phyloP scores from a whole-genome alignment of 1,140 invertebrate genomes.

The Pseudomyrmex concolor region DNA sequence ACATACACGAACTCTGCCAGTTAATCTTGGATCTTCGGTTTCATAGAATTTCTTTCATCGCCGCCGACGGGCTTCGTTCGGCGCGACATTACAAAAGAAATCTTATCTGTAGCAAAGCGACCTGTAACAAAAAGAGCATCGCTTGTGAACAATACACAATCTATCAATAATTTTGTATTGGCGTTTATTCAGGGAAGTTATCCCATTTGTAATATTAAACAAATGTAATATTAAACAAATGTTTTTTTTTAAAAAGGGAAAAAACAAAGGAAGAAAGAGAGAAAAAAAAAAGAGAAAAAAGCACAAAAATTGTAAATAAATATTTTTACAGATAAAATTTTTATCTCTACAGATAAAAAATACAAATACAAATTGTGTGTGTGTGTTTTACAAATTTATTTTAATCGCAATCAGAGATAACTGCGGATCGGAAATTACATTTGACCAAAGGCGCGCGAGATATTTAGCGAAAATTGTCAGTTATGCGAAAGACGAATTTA shows the following conservation, averaged over 20 bases:
- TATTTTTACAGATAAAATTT: background rate
- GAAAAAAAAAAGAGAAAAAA: background rate
- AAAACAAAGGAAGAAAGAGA: no score
- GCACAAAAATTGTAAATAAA: background rate
- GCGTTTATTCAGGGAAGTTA: background rate
- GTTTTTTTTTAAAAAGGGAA: background rate
- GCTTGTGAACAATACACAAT: constrained; percentile 1
- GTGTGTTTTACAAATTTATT: background rate
- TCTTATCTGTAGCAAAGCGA: background rate
- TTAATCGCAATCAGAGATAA: background rate
- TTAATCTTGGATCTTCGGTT: constrained; percentile 41
- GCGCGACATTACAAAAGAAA: no score
- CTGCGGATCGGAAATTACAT: background rate
- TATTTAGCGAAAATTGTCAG: constrained; percentile 9
- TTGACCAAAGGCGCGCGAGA: no score
- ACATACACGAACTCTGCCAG: constrained; percentile 24
- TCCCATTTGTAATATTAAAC: background rate
- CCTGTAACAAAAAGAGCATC: constrained; percentile 28
- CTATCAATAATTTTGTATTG: background rate
- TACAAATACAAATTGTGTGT: background rate
- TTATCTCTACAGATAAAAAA: background rate
- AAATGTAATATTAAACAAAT: background rate
- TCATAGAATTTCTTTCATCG: constrained; percentile 19
- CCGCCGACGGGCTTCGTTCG: background rate
- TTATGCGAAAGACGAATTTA: constrained; percentile 19